Evolutionary conservation across 2,797 vertebrate genomes (phyloP), one percentile per base, ranked within the genome.

Genomic region (Melanotaenia nigrans): DNA sequence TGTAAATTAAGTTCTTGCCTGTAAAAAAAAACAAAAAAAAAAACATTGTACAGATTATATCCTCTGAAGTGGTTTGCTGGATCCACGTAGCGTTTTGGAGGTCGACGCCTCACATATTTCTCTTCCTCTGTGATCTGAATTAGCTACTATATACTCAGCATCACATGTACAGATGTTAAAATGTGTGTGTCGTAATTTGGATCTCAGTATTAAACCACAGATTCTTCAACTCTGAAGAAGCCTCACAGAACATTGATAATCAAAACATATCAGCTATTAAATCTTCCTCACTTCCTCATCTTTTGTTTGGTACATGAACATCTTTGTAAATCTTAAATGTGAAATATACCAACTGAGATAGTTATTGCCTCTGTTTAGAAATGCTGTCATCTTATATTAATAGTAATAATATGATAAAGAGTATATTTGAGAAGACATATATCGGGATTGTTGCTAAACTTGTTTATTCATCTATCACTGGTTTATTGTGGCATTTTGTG

Each of bases 401-500:
- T 84, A 72, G 78, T 85, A 71, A 82, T 32, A 77, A 82, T 76
- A 76, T 81, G 77, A 83, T 83, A 60, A 60, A 71, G 61, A 28
- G 32, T 60, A 32, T 30, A 56, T 9, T 30, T 79, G 82, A 83
- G 68, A 71, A 73, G 73, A 79, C 59, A 81, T 84, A 67, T 80
- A 86, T 75, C 68, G 62, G 70, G 75, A 85, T 90, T 77, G 74
- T 84, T 84, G 75, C 73, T 78, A 47, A 73, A 72, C 81, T 72
- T 61, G 59, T 89, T 79, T 63, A 79, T 85, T 73, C 62, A 66
- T 83, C 82, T 78, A 85, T 85, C 75, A 42, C 87, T 84, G 75
- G 67, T 84, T 83, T 85, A 86, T 90, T 90, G 93, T 94, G 89
- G 88, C 80, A 84, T 85, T 87, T 90, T 87, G 90, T 93, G 91